These are phyloP conservation scores for Euplexia lucipara DNA, from an alignment of 2,888 invertebrate genomes.

Conservation along the genomic window DNA sequence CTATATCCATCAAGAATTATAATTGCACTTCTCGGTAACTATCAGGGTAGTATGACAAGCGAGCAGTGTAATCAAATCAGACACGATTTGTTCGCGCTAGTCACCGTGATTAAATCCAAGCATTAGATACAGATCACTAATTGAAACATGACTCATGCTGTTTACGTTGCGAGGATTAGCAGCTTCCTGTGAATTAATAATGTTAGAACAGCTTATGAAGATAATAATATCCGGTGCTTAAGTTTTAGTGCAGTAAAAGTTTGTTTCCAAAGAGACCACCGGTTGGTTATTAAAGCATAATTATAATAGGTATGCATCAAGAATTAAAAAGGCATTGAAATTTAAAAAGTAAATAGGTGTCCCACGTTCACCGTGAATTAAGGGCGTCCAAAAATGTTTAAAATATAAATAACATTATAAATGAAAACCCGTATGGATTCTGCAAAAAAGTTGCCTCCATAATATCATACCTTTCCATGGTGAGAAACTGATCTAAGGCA, in stretches of 20 bases:
- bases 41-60: constrained; percentile 29
- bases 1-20: background rate
- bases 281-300: too few species aligned
- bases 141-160: constrained; percentile 33
- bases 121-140: constrained; percentile 47
- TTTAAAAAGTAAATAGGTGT: background rate
- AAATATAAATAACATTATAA: background rate
- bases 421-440: background rate
- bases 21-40: background rate
- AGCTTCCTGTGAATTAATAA: background rate
- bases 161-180: constrained; percentile 1
- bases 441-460: background rate
- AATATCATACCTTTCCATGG: too few species aligned
- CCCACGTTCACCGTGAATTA: background rate
- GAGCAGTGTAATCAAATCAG: constrained; percentile 54
- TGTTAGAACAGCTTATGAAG: background rate
- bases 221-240: background rate
- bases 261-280: too few species aligned
- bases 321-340: background rate
- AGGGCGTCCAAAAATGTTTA: background rate
- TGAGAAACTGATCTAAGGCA: too few species aligned
- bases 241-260: background rate
- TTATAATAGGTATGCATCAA: too few species aligned
- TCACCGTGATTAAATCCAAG: constrained; percentile 44
- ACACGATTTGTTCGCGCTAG: constrained; percentile 47